phyloP scores from a whole-genome alignment of 2,113 vertebrate genomes.

The Microcebus tavaratra region DNA sequence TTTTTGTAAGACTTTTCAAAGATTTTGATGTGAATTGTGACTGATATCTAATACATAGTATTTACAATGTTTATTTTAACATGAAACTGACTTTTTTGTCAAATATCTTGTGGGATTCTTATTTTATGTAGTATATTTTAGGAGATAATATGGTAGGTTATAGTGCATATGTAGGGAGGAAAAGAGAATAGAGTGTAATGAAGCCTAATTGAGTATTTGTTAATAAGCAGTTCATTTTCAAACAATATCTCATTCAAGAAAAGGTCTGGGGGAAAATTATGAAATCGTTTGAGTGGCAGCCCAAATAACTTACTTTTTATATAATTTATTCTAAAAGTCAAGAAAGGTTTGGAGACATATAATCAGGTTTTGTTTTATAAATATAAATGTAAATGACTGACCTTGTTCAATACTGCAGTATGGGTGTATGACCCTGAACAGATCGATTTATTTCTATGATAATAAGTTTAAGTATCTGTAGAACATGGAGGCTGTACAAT shows the following conservation, averaged over 20 bases:
- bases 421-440: background rate
- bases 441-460: background rate
- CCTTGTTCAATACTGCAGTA: background rate
- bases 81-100: background rate
- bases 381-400: background rate
- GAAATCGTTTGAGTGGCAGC: background rate
- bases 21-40: background rate
- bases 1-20: background rate
- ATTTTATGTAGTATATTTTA: background rate
- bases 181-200: background rate
- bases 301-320: background rate
- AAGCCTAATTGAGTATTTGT: background rate
- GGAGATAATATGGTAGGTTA: background rate
- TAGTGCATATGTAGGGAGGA: background rate
- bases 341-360: background rate
- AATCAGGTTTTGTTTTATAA: background rate
- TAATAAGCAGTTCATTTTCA: background rate
- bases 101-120: background rate
- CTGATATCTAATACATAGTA: background rate
- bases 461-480: background rate
- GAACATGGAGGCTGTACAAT: background rate
- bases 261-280: background rate
- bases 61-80: constrained; percentile 7
- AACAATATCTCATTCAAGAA: background rate
- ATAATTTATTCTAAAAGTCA: background rate